These are phyloP conservation scores for Tenrec ecaudatus DNA, from an alignment of 2,113 vertebrate species.

Conservation along the genomic window DNA sequence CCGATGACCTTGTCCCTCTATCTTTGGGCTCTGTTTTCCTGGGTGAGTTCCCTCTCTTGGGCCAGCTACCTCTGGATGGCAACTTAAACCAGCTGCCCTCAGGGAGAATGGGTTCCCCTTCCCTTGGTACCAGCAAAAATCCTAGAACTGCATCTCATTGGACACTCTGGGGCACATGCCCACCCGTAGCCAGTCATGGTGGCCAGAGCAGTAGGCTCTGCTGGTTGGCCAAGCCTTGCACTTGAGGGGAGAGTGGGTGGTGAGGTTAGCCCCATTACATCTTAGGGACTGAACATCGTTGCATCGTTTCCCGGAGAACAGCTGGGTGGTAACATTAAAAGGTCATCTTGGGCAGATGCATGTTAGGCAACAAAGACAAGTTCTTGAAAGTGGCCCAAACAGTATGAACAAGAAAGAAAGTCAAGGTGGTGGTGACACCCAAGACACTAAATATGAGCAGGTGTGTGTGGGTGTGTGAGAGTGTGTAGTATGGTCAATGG, in stretches of 20 bases:
- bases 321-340: background rate
- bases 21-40: background rate
- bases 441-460: background rate
- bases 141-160: background rate
- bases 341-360: background rate
- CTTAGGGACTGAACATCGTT: background rate
- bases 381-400: background rate
- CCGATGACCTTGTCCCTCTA: background rate
- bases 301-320: background rate
- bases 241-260: background rate
- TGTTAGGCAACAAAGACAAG: background rate
- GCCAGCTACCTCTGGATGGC: background rate
- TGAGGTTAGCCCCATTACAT: background rate
- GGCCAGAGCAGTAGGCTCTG: background rate
- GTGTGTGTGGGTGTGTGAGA: background rate
- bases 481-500: constrained; percentile 4
- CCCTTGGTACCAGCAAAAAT: constrained; percentile 19
- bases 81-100: background rate
- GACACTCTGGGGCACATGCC: background rate
- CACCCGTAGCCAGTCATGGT: background rate
- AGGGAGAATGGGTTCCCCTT: background rate
- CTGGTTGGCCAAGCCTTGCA: background rate
- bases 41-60: background rate
- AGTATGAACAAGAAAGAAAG: constrained; percentile 7
- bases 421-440: background rate